phyloP scores from a whole-genome alignment of 2,113 vertebrate genomes.

The Alethe diademata region DNA sequence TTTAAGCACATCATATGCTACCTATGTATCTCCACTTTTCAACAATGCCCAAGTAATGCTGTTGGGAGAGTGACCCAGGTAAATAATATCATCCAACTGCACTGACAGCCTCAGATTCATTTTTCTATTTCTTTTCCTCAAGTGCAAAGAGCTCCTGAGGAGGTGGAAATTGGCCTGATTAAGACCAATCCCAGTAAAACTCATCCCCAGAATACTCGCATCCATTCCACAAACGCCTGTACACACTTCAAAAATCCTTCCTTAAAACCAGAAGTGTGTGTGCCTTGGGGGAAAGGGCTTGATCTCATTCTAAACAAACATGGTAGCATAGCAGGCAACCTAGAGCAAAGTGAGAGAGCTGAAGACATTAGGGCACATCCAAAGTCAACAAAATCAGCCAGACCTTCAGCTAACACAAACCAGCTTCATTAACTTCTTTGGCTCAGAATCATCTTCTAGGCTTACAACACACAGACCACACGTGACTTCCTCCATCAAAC shows the following conservation, averaged over 20 bases:
- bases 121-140: not conserved
- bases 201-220: not conserved
- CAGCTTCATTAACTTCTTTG: not conserved
- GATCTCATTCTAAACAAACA: not conserved
- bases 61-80: not conserved
- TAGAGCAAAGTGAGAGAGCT: not conserved
- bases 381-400: not conserved
- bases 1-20: not conserved
- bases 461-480: not conserved
- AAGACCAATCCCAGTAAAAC: not conserved
- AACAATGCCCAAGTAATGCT: not conserved
- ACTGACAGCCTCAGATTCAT: not conserved
- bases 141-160: not conserved
- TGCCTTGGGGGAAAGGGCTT: not conserved
- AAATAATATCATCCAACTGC: not conserved
- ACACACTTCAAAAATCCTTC: not conserved
- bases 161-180: not conserved
- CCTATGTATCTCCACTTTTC: not conserved
- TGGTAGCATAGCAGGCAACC: not conserved
- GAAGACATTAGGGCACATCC: not conserved
- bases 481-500: not conserved
- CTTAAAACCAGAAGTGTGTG: not conserved
- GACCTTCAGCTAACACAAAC: not conserved
- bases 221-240: not conserved
- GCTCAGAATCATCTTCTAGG: not conserved